A percentile compares a stretch with the other conserved stretches of the same genome.
These are phyloP conservation scores for Mylabris phalerata DNA, from an alignment of 1,140 invertebrate genomes.

Conservation along the genomic window DNA sequence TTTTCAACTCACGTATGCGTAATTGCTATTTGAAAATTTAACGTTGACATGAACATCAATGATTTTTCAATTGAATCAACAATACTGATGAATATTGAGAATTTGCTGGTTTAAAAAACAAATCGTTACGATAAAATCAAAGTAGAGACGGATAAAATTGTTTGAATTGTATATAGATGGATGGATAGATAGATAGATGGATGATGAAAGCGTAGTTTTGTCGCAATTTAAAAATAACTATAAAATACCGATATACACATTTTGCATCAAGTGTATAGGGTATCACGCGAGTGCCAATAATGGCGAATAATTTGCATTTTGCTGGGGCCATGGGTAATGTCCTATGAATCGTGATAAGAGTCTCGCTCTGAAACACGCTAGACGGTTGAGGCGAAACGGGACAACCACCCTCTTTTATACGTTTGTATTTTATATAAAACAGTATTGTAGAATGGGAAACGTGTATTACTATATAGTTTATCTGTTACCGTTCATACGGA, in stretches of 20 bases:
- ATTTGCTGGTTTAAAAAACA: no score
- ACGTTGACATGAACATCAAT: slow-evolving; percentile 4
- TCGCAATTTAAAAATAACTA: slow-evolving; percentile 26
- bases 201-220: no score
- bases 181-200: no score
- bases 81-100: no score
- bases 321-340: slow-evolving; percentile 37
- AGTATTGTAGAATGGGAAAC: slow-evolving; percentile 12
- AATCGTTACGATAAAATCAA: no score
- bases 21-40: slow-evolving; percentile 16
- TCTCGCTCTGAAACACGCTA: slow-evolving; percentile 29
- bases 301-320: slow-evolving; percentile 38
- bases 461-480: slow-evolving; percentile 18
- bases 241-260: slow-evolving; percentile 29
- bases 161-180: no score
- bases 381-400: slow-evolving; percentile 3
- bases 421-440: slow-evolving; percentile 3
- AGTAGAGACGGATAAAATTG: no score
- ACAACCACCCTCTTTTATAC: slow-evolving; percentile 4
- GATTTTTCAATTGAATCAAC: no score
- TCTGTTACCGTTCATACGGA: slow-evolving; percentile 14
- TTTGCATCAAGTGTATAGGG: slow-evolving; percentile 28
- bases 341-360: slow-evolving; percentile 40
- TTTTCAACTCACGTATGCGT: slow-evolving; percentile 22
- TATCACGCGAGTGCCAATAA: slow-evolving; percentile 35